phyloP scores from a whole-genome alignment of 53 echinoderm and acorn worm genomes.

The Temnopleurus reevesii region DNA sequence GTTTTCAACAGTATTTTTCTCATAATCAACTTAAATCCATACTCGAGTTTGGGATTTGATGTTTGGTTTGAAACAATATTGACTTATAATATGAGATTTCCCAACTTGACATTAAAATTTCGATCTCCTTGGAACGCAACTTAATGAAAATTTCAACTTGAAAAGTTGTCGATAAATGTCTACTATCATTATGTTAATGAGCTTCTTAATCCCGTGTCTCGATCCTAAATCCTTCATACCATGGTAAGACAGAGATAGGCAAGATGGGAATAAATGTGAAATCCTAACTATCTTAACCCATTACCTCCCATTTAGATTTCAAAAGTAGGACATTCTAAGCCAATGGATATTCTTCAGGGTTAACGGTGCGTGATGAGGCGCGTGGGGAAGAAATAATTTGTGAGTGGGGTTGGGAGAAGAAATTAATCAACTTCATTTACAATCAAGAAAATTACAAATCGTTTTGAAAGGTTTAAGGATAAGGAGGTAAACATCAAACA shows the following conservation, averaged over 20 bases:
- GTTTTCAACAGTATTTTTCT: too few species aligned
- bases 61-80: too few species aligned
- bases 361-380: neutral
- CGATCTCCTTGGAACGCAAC: too few species aligned
- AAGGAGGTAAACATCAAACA: neutral
- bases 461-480: neutral
- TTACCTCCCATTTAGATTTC: neutral
- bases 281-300: neutral
- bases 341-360: neutral
- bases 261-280: neutral
- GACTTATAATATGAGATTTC: too few species aligned
- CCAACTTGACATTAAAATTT: too few species aligned
- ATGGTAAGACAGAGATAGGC: neutral
- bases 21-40: too few species aligned
- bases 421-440: constrained; percentile 11
- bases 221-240: constrained; percentile 17
- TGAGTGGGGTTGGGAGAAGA: neutral
- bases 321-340: neutral
- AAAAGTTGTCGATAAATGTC: too few species aligned
- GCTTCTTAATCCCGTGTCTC: neutral
- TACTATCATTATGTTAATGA: too few species aligned
- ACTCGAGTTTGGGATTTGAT: too few species aligned
- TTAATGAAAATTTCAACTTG: too few species aligned
- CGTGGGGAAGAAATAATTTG: neutral
- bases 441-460: neutral